Conservation (phyloP, 2,113 vertebrate species). For the Nesoenas mayeri region DNA sequence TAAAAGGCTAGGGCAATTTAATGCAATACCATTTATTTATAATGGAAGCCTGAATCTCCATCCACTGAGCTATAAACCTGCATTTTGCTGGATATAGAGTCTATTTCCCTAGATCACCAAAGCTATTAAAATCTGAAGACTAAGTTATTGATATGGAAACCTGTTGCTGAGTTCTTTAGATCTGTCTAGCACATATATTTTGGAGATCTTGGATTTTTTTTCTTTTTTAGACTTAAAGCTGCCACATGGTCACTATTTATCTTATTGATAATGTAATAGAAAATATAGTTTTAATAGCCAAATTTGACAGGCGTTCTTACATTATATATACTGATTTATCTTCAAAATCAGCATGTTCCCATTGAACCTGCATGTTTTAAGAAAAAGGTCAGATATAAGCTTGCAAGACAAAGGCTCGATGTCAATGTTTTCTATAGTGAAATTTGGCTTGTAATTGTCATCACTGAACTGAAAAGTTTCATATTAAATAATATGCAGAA, state of each 20-base stretch:
- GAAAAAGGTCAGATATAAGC: not conserved
- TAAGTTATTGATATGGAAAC: conserved; percentile 48
- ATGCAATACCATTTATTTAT: conserved; percentile 26
- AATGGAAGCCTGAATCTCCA: not conserved
- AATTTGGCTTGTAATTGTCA: not conserved
- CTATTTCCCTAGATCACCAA: conserved; percentile 38
- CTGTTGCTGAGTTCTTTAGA: conserved; percentile 3
- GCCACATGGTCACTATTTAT: not conserved
- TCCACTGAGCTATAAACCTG: conserved; percentile 13
- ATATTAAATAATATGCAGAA: not conserved
- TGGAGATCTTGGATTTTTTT: not conserved
- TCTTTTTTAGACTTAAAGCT: conserved; percentile 7
- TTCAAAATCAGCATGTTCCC: not conserved
- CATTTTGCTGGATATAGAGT: conserved; percentile 15
- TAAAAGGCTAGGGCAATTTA: conserved; percentile 25
- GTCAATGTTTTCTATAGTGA: not conserved
- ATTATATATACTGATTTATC: not conserved
- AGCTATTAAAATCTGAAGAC: conserved; percentile 56
- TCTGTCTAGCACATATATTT: not conserved
- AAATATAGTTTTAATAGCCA: not conserved
- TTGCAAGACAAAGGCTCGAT: not conserved
- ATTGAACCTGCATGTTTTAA: not conserved
- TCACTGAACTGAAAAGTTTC: not conserved
- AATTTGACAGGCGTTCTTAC: not conserved
- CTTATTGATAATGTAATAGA: not conserved